phyloP scores from a whole-genome alignment of 2,113 vertebrate genomes.

The Amphiprion percula region DNA sequence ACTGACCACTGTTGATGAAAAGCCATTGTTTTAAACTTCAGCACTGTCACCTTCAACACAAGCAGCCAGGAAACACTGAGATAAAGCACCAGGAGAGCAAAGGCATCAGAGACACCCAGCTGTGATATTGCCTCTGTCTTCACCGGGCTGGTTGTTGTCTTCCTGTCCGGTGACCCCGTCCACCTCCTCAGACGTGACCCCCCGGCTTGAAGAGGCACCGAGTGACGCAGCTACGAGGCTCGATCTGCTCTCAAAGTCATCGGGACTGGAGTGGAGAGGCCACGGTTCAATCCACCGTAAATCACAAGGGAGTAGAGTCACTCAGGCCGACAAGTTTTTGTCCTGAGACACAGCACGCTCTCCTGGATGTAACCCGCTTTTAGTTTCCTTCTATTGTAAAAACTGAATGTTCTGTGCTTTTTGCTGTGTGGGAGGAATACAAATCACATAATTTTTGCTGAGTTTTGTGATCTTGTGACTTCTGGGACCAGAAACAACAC shows the following conservation, averaged over 20 bases:
- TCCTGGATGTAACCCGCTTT: neutral
- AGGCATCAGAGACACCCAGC: conserved; percentile 42
- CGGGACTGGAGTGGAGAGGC: conserved; percentile 48
- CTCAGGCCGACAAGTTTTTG: conserved; percentile 35
- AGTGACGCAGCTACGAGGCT: conserved; percentile 66
- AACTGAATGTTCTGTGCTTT: conserved; percentile 10
- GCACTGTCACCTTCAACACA: conserved; percentile 16
- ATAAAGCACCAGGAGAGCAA: conserved; percentile 46
- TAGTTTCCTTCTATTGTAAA: conserved; percentile 76
- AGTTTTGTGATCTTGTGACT: conserved; percentile 12
- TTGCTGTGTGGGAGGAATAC: neutral
- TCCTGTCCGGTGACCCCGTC: conserved; percentile 50
- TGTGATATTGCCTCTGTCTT: conserved; percentile 45
- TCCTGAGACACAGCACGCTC: conserved; percentile 18
- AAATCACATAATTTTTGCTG: conserved; percentile 28
- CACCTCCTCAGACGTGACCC: conserved; percentile 50
- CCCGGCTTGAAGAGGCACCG: conserved; percentile 39
- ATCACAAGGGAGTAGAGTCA: conserved; percentile 42
- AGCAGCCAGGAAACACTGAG: conserved; percentile 55
- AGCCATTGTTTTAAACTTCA: conserved; percentile 52
- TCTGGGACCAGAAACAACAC: conserved; percentile 6
- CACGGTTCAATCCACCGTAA: conserved; percentile 52
- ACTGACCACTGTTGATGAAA: conserved; percentile 26
- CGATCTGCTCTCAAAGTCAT: conserved; percentile 27
- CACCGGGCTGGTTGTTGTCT: conserved; percentile 14